Evolutionary conservation across 2,888 invertebrate genomes (phyloP), one percentile per base, ranked within the genome.

Genomic region (Troilus luridus): DNA sequence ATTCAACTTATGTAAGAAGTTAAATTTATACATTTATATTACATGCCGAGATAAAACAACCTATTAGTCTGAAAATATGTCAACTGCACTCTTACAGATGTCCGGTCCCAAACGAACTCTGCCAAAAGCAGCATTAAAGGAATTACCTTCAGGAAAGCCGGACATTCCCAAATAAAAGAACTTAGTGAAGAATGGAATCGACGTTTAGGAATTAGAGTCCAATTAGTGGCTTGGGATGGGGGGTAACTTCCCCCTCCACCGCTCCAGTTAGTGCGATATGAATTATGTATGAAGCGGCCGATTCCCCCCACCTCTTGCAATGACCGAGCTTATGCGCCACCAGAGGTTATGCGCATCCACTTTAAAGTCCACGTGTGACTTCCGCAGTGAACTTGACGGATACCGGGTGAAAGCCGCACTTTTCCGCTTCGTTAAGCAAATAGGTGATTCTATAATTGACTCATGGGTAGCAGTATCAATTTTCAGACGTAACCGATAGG

Each of bases 311-410:
- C 27, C 72, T 27, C 17, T 14, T 11, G 1, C 24, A n/a, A 14
- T 14, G 60, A 21, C 17, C 72, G 27, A 17, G 41, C 41, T 41
- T 41, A 41, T 41, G 5, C 8, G 17, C 72, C 17, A 41, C 41
- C 72, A 27, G 27, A 77, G 72, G 27, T 77, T 77, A 77, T 77
- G 72, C 72, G 72, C 72, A 77, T 77, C 72, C 72, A 17, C 72
- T 77, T 67, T 14, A 24, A 67, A 67, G 67, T 67, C 67, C 67
- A 27, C 67, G 24, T 67, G 27, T 14, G 64, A 24, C 64, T 10
- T 27, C 67, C 24, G 41, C 11, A 27, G 41, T 17, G n/a, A 64
- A 77, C 72, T 17, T 77, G 17, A 77, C 72, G 17, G 72, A 27
- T 77, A 77, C 41, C 72, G 72, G 72, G 72, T 17, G 27, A 41